phyloP scores from a whole-genome alignment of 2,888 invertebrate species.

The Herminia tarsipennalis region DNA sequence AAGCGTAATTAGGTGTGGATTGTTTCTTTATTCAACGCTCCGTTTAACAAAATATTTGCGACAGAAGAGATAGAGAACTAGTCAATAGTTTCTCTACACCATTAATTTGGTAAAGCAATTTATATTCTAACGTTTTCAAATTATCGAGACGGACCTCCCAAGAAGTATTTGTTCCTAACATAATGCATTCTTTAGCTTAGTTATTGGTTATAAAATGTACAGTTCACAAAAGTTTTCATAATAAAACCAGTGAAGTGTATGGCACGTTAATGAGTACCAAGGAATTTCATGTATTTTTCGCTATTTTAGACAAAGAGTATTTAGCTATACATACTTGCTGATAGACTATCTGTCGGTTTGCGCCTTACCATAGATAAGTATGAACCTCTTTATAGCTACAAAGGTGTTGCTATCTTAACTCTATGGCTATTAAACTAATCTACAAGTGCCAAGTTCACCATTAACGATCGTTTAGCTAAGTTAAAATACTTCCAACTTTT shows the following conservation, averaged over 20 bases:
- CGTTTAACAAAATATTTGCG: too few relatives aligned
- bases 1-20: too few relatives aligned
- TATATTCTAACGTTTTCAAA: neutral
- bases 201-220: neutral
- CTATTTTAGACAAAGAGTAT: too few relatives aligned
- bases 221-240: neutral
- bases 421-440: slow-evolving; percentile 7
- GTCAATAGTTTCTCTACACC: neutral
- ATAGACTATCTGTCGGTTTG: too few relatives aligned
- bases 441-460: slow-evolving; percentile 9
- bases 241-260: too few relatives aligned
- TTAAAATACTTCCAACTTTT: slow-evolving; percentile 23
- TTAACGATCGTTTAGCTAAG: slow-evolving; percentile 1
- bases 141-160: neutral
- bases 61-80: too few relatives aligned
- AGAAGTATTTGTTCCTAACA: neutral
- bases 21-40: too few relatives aligned
- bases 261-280: too few relatives aligned
- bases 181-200: neutral
- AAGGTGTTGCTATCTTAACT: slow-evolving; percentile 1
- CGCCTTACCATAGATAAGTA: too few relatives aligned
- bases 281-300: too few relatives aligned
- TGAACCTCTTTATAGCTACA: too few relatives aligned
- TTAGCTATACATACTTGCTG: too few relatives aligned
- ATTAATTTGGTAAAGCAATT: neutral